Conservation (phyloP, 2,888 invertebrate species). For the Dryocosmus kuriphilus region DNA sequence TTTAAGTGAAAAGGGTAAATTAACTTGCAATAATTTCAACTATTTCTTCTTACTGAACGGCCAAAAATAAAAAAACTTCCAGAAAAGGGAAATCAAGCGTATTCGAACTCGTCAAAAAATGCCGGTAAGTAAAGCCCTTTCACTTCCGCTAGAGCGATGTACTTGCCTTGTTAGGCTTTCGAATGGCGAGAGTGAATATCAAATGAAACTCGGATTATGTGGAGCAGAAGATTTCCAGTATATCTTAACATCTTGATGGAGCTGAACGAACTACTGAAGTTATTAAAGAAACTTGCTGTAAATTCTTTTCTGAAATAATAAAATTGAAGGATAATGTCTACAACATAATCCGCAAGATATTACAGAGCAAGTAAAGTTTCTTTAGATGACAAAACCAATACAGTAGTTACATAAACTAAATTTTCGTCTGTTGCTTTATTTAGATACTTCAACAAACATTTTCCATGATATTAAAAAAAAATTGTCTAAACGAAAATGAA, state of each 20-base stretch:
- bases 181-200: background rate
- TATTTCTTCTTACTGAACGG: background rate
- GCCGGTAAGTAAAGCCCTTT: constrained; percentile 12
- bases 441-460: background rate
- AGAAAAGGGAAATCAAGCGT: constrained; percentile 1
- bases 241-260: background rate
- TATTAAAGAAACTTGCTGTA: background rate
- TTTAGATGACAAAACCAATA: background rate
- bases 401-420: background rate
- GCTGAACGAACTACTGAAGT: background rate
- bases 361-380: background rate
- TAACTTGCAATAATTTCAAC: background rate
- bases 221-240: background rate
- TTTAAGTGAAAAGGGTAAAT: background rate
- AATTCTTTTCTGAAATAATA: background rate
- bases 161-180: background rate
- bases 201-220: background rate
- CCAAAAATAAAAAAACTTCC: background rate
- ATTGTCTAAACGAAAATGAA: no score
- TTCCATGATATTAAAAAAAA: background rate
- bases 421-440: background rate
- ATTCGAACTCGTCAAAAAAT: constrained; percentile 24
- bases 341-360: background rate
- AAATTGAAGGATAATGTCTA: background rate
- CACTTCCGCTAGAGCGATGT: constrained; percentile 2